Evolutionary conservation across 2,113 vertebrate species (phyloP).

Genomic region (Guaruba guarouba): DNA sequence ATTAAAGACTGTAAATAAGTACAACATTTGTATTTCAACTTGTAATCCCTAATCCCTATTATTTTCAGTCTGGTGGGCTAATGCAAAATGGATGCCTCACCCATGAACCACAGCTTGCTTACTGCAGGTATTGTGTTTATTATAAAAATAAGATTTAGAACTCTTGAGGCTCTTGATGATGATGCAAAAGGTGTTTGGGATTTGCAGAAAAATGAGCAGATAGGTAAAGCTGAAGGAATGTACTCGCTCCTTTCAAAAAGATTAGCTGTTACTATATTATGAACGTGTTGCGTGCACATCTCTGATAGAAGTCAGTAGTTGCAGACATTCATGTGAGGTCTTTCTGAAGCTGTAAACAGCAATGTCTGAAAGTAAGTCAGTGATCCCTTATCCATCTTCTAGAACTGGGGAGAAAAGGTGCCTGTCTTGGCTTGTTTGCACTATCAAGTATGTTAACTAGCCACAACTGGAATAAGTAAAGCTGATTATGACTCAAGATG

Average conservation of each 20-base stretch:
- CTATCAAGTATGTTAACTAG: not conserved
- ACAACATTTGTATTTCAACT: not conserved
- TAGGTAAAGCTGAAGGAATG: not conserved
- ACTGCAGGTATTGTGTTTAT: not conserved
- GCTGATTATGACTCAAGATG: not conserved
- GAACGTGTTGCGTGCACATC: not conserved
- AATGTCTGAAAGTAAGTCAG: not conserved
- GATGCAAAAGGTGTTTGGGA: not conserved
- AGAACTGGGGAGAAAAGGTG: not conserved
- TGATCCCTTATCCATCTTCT: not conserved
- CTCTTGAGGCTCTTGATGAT: not conserved
- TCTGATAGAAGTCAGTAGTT: not conserved
- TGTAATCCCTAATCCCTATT: conserved; percentile 7
- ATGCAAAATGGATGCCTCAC: not conserved
- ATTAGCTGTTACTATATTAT: not conserved
- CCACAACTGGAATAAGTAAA: not conserved
- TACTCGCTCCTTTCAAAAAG: not conserved
- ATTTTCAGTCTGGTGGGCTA: not conserved
- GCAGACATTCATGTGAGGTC: not conserved
- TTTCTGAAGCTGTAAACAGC: not conserved
- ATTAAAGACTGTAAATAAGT: not conserved
- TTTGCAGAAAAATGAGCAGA: not conserved
- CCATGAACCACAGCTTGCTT: not conserved
- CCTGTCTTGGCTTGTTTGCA: not conserved
- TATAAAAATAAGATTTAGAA: not conserved